Evolutionary conservation across 2,113 vertebrate species (phyloP).

Genomic region (Peucedramus taeniatus): DNA sequence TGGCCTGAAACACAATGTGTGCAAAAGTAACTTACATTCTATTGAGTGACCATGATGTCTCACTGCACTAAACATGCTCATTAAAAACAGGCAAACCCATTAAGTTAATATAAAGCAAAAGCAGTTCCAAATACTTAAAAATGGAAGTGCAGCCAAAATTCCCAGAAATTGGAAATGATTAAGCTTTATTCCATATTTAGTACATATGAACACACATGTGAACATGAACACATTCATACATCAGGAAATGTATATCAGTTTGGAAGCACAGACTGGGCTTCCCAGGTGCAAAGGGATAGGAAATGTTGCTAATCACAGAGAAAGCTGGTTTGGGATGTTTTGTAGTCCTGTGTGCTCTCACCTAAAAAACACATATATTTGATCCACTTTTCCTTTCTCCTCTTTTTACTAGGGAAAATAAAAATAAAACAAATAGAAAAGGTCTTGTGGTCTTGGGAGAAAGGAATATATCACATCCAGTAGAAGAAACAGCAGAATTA

Average conservation of each 20-base stretch:
- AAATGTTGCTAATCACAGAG: neutral
- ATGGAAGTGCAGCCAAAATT: conserved; percentile 24
- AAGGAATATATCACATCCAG: neutral
- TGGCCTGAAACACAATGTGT: neutral
- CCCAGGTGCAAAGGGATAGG: neutral
- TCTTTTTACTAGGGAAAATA: neutral
- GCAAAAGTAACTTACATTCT: neutral
- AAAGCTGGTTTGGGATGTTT: neutral
- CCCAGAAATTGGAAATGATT: neutral
- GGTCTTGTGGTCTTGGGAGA: neutral
- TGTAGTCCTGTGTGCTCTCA: neutral
- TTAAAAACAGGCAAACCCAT: conserved; percentile 15
- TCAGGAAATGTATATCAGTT: neutral
- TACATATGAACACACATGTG: neutral
- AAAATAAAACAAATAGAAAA: neutral
- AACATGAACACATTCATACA: neutral
- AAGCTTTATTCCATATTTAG: neutral
- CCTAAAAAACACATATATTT: neutral
- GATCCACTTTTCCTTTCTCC: neutral
- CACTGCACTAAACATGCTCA: neutral
- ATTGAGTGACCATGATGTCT: conserved; percentile 8
- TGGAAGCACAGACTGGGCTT: neutral
- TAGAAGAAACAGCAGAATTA: neutral
- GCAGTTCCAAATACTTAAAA: neutral
- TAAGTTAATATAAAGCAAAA: neutral